Conservation (phyloP, 2,888 invertebrate genomes). For the Melipona beecheii region DNA sequence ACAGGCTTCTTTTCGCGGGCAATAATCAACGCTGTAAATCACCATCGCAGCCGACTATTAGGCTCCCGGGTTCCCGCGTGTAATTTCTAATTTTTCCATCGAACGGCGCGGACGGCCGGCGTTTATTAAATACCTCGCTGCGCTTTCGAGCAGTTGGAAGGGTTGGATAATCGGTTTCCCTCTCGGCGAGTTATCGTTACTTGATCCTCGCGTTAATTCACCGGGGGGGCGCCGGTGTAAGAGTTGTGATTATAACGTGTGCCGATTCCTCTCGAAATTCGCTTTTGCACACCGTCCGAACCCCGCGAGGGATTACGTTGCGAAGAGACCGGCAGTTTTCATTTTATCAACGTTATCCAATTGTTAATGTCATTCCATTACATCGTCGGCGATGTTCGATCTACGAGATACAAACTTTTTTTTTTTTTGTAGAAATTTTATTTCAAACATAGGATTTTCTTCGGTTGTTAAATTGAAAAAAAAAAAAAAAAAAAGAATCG, state of each 20-base stretch:
- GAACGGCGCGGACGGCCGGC: not conserved
- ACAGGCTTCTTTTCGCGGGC: constrained; percentile 45
- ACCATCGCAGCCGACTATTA: constrained; percentile 40
- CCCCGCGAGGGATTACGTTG: no score
- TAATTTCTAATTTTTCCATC: constrained; percentile 45
- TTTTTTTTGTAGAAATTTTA: no score
- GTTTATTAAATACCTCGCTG: constrained; percentile 48
- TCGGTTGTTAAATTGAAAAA: no score
- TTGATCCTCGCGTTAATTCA: not conserved
- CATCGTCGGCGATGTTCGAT: no score
- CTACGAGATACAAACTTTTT: no score
- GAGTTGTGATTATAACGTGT: not conserved
- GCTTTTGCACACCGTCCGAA: not conserved
- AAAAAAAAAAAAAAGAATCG: no score
- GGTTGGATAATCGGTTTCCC: constrained; percentile 11
- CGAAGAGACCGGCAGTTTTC: no score
- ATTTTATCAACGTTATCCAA: no score
- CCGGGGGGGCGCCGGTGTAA: not conserved
- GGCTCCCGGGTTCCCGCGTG: constrained; percentile 11
- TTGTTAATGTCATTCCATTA: no score
- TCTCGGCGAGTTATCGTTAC: not conserved
- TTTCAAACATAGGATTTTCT: no score
- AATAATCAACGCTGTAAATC: constrained; percentile 54
- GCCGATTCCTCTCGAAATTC: not conserved
- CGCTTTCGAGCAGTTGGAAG: not conserved